These are phyloP conservation scores for Protonibea diacanthus DNA, from an alignment of 2,797 vertebrate species.

Conservation along the genomic window DNA sequence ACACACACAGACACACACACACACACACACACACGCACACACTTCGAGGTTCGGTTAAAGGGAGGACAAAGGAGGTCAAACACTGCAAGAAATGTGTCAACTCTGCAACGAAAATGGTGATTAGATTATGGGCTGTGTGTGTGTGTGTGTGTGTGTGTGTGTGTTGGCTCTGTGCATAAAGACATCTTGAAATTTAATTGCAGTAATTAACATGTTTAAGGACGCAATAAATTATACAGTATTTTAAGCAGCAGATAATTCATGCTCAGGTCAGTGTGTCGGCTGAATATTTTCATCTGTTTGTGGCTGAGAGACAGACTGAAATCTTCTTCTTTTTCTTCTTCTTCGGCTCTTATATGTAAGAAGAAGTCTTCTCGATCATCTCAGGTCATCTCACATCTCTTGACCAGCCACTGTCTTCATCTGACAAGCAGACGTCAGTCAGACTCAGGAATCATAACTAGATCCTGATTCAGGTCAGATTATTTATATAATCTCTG, in stretches of 20 bases:
- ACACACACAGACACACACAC: not conserved
- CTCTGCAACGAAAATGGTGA: constrained; percentile 48
- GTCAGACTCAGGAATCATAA: too few species aligned
- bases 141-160: constrained; percentile 22
- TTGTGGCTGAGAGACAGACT: not conserved
- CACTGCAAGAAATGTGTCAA: constrained; percentile 65
- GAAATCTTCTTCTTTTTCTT: not conserved
- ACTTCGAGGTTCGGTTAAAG: constrained; percentile 16
- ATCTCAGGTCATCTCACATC: too few species aligned
- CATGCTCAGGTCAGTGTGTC: constrained; percentile 15
- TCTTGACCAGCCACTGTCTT: too few species aligned
- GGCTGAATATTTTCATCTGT: constrained; percentile 20
- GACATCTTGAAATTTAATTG: constrained; percentile 46
- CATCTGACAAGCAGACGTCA: too few species aligned
- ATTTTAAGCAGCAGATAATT: constrained; percentile 27
- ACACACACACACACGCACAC: not conserved
- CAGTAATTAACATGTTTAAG: constrained; percentile 40
- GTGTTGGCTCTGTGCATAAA: not conserved
- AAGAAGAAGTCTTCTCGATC: too few species aligned
- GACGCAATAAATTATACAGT: constrained; percentile 40
- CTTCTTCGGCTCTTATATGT: too few species aligned
- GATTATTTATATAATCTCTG: too few species aligned
- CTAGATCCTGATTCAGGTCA: too few species aligned
- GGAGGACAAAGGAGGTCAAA: constrained; percentile 69
- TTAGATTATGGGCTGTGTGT: constrained; percentile 35